Evolutionary conservation across 2,888 invertebrate genomes (phyloP), one percentile per base, ranked within the genome.

Genomic region (Andrena haemorrhoa): DNA sequence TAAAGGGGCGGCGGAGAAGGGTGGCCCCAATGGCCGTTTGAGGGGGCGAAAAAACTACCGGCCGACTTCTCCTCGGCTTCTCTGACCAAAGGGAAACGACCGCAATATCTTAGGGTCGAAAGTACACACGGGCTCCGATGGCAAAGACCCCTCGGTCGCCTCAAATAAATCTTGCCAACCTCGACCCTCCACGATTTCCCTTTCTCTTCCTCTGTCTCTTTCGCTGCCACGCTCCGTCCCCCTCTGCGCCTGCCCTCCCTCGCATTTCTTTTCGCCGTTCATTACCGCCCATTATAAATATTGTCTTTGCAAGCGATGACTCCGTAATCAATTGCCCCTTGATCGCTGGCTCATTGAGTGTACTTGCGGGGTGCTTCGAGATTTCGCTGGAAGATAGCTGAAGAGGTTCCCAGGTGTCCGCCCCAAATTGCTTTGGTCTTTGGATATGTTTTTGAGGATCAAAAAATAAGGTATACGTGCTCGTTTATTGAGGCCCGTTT

Each of bases 91-190:
- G 89, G 89, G 87, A 89, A 90, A 89, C 89, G 88, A 87, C 86
- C 87, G 88, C 87, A 90, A 92, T 92, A 92, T 91, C 91, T 92
- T 90, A 91, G 90, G 90, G 89, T 87, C 80, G 88, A 90, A 90
- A 90, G 90, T 90, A 90, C 90, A 90, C 91, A 90, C 89, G 84
- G 87, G 86, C 83, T 86, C 75, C 72, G 86, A 73, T 81, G 83
- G 84, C 87, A 75, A 86, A 87, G 81, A 82, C 82, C 23, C 23
- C 82, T 70, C 58, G 64, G 80, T 83, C 70, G 85, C 70, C 69
- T 75, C 85, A 71, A 88, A 88, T 88, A 88, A 88, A 88, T 88
- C 85, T 85, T 75, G 64, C 41, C 63, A 47, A 49, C 76, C 68
- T 75, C 76, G 65, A 56, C 76, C 72, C 64, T 76, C 73, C 60